Conservation (phyloP, 2,113 vertebrate genomes). For the Eretmodus cyanostictus region DNA sequence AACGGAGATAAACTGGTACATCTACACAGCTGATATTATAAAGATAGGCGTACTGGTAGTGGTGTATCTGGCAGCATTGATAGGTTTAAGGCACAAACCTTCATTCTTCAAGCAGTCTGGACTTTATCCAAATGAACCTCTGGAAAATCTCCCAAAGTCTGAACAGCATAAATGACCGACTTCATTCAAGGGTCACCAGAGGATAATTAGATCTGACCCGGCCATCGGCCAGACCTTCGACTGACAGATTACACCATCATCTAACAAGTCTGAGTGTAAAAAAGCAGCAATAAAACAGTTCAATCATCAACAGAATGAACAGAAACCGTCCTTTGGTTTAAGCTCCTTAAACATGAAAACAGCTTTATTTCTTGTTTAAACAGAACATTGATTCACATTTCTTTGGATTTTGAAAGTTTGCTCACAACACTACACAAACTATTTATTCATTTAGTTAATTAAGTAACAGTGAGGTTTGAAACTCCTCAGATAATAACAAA, state of each 20-base stretch:
- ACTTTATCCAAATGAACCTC: background rate
- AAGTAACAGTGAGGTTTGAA: background rate
- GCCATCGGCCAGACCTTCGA: background rate
- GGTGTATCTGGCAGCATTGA: background rate
- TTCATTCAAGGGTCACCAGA: background rate
- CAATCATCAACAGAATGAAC: background rate
- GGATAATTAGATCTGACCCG: background rate
- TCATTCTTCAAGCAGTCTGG: background rate
- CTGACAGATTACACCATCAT: background rate
- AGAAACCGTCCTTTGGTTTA: background rate
- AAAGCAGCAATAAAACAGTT: background rate
- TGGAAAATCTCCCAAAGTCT: background rate
- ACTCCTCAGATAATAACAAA: background rate
- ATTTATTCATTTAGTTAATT: accelerated
- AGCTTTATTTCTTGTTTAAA: background rate
- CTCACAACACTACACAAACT: background rate
- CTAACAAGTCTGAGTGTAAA: background rate
- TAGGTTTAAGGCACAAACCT: background rate
- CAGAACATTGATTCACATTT: background rate
- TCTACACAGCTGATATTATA: background rate
- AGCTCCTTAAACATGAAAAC: background rate
- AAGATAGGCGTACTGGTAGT: background rate
- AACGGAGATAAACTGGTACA: accelerated
- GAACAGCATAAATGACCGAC: background rate
- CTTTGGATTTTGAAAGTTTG: background rate